Percentiles rank a stretch among this genome's conserved stretches.
These are phyloP conservation scores for Agrochola macilenta DNA, from an alignment of 2,888 invertebrate genomes.

Conservation along the genomic window DNA sequence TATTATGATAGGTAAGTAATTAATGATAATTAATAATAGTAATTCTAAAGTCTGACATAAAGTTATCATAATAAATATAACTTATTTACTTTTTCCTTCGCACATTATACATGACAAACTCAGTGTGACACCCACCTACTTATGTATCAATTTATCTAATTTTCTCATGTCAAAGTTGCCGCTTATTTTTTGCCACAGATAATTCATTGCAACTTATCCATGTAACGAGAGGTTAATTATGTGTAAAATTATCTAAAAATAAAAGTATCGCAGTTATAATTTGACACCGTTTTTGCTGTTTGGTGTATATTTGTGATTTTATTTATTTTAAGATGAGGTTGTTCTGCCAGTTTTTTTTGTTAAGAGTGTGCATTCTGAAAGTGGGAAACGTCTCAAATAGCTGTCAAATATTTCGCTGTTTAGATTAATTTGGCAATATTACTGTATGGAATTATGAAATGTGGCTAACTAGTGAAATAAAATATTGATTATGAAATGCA, in stretches of 20 bases:
- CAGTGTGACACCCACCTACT: conserved; percentile 46
- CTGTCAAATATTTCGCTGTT: too few species aligned
- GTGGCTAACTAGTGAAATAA: too few species aligned
- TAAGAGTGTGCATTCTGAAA: too few species aligned
- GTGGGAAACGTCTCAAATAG: too few species aligned
- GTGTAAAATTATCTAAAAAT: conserved; percentile 54
- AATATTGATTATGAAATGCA: too few species aligned
- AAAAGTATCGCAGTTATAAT: conserved; percentile 29
- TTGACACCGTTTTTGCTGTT: conserved; percentile 39
- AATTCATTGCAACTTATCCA: conserved; percentile 61
- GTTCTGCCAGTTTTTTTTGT: not conserved
- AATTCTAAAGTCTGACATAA: not conserved
- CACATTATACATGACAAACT: not conserved
- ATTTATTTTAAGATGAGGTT: too few species aligned
- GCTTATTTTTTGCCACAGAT: conserved; percentile 62
- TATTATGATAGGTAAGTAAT: not conserved
- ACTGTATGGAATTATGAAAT: too few species aligned
- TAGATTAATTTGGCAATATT: too few species aligned
- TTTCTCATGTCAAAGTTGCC: conserved; percentile 58
- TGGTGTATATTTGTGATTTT: not conserved
- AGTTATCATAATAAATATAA: not conserved
- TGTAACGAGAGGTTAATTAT: conserved; percentile 56
- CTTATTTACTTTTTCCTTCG: not conserved
- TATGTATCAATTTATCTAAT: conserved; percentile 47
- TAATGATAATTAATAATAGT: not conserved